Base-by-base conservation (phyloP, 2,113 vertebrate species). In the Lophochroa leadbeateri region DNA sequence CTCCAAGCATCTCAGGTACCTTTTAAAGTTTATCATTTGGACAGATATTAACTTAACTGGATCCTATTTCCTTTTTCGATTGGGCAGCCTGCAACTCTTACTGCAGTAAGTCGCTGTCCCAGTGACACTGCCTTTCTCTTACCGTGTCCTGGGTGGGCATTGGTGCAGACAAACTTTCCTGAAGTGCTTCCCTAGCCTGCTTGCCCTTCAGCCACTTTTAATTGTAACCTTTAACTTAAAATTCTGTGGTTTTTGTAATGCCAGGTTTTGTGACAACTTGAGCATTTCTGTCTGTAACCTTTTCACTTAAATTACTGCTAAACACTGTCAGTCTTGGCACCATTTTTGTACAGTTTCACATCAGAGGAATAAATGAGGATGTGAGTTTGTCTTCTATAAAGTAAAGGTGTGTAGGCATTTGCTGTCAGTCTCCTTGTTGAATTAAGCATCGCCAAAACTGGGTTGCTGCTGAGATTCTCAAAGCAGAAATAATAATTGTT, bases 341-440 rank as follows among this genome's bases (percentile, higher is more conserved):
- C 53, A 3, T 96, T 95, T 95, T 77, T 19, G 18, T 93, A 72
- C 64, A 79, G 90, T 85, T 96, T 95, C 83, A 78, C 41, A 67
- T 86, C 88, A 90, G 92, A 93, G 95, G 94, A 91, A 90, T 97
- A 93, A 95, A 90, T 92, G 90, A 95, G 61, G 72, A 82, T 92
- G 83, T 88, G 86, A 90, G 43, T 96, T 37, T 37, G 37, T 37
- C 37, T 37, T 37, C 79, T 92, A n/a, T 88, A 80, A 90, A 85
- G 63, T 79, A 86, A 92, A 94, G 88, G 65, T 88, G 86, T 93
- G 64, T 84, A 88, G 88, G 82, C 77, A 93, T 90, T 96, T 96
- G 28, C 79, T 86, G 71, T 95, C 71, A 83, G 35, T 86, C 82
- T 95, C 82, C 88, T 64, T 31, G 31, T 57, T 94, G 87, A 96